These are phyloP conservation scores for Natator depressus DNA, from an alignment of 2,113 vertebrate species.

Conservation along the genomic window DNA sequence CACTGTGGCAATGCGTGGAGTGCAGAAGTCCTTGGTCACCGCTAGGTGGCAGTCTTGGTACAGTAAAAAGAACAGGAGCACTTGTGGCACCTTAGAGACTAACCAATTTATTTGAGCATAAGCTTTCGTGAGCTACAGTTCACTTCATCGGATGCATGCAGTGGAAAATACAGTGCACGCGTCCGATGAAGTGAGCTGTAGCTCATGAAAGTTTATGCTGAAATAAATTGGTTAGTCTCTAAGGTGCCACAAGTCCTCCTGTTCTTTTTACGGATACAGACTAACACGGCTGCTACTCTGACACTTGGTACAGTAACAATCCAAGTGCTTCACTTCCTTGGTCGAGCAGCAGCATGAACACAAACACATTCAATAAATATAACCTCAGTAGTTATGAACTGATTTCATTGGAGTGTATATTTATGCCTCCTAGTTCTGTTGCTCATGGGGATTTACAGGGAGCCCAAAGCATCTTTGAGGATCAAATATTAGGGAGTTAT, in stretches of 20 bases:
- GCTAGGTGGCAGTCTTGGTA: conserved; percentile 50
- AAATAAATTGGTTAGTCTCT: too few species aligned
- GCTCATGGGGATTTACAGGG: neutral
- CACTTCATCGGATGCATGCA: too few species aligned
- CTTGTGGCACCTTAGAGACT: too few species aligned
- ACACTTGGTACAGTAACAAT: neutral
- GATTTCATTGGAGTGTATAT: neutral
- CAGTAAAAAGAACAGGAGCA: neutral
- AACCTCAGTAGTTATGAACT: neutral
- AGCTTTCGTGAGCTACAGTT: too few species aligned
- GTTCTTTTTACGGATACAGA: too few species aligned
- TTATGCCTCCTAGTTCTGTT: neutral
- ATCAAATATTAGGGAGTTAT: neutral
- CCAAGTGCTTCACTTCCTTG: neutral
- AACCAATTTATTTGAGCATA: too few species aligned
- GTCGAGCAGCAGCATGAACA: neutral
- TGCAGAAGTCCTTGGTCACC: neutral
- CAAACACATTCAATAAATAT: neutral
- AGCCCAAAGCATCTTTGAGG: neutral
- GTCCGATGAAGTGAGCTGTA: too few species aligned
- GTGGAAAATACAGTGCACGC: too few species aligned
- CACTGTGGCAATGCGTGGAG: neutral
- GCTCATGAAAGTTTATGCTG: too few species aligned
- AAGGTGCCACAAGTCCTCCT: too few species aligned
- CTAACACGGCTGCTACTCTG: too few species aligned